phyloP scores from a whole-genome alignment of 1,140 invertebrate genomes.

The Hypothenemus hampei region DNA sequence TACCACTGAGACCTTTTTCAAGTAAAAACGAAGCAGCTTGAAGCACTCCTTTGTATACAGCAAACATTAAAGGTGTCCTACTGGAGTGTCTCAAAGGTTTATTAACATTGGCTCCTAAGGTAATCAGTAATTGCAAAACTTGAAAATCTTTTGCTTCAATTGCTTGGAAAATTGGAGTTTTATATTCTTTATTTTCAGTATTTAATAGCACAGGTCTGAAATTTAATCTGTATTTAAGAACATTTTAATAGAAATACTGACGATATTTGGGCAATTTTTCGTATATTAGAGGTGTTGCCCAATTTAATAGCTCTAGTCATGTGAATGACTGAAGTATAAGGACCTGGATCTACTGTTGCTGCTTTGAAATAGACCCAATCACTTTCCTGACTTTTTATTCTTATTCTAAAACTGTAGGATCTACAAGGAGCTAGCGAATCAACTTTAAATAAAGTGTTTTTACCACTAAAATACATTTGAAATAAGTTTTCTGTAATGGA shows the following conservation, averaged over 20 bases:
- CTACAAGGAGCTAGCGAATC: slow-evolving; percentile 32
- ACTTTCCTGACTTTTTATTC: slow-evolving; percentile 6
- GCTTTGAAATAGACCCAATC: slow-evolving; percentile 35
- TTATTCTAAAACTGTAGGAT: slow-evolving; percentile 35
- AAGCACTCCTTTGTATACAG: slow-evolving; percentile 34
- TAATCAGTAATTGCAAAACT: slow-evolving; percentile 34
- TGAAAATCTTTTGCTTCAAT: slow-evolving; percentile 30
- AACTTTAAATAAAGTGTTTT: slow-evolving; percentile 26
- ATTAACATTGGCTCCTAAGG: slow-evolving; percentile 37
- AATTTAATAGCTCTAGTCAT: slow-evolving; percentile 34
- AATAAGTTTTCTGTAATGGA: slow-evolving; percentile 1
- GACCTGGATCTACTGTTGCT: slow-evolving; percentile 29
- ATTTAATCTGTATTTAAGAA: background rate
- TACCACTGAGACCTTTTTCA: slow-evolving; percentile 46
- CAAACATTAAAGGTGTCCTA: slow-evolving; percentile 38
- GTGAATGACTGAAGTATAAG: slow-evolving; percentile 33
- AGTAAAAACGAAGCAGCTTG: slow-evolving; percentile 43
- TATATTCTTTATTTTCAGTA: slow-evolving; percentile 35
- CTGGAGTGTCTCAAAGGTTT: slow-evolving; percentile 19
- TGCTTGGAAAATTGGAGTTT: slow-evolving; percentile 37
- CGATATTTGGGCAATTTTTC: slow-evolving; percentile 32
- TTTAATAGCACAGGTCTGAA: slow-evolving; percentile 36
- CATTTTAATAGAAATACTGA: slow-evolving; percentile 1
- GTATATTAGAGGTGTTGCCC: slow-evolving; percentile 31
- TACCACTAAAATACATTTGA: slow-evolving; percentile 29